Evolutionary conservation across 2,113 vertebrate genomes (phyloP).

Genomic region (Rhynchomys soricoides): DNA sequence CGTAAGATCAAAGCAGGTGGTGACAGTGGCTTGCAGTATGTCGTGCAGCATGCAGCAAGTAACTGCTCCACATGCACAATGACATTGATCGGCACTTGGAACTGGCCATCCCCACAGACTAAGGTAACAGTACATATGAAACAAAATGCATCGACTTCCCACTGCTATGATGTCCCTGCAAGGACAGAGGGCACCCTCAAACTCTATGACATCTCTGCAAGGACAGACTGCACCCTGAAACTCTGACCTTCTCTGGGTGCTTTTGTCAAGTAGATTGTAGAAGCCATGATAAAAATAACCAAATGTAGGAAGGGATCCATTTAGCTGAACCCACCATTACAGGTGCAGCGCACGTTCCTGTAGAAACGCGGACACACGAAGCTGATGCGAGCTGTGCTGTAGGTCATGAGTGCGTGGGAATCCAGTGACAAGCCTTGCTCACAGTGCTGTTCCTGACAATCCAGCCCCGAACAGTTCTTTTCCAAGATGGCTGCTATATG

Average conservation of each 20-base stretch:
- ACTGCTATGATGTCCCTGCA: too few species aligned
- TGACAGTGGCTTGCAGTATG: too few species aligned
- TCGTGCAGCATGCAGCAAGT: fast-evolving
- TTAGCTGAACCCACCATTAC: conserved; percentile 90
- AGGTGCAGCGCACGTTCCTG: conserved; percentile 93
- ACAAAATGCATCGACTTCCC: background rate
- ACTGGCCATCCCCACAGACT: too few species aligned
- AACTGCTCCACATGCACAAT: background rate
- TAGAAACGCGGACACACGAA: conserved; percentile 97
- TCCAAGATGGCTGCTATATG: conserved; percentile 95
- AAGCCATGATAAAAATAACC: background rate
- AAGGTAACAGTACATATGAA: background rate
- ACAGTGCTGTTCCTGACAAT: conserved; percentile 95
- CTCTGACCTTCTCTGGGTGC: background rate
- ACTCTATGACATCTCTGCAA: background rate
- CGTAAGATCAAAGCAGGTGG: background rate
- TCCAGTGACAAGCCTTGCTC: conserved; percentile 94
- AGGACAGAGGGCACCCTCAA: background rate
- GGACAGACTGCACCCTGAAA: background rate
- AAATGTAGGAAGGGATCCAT: background rate
- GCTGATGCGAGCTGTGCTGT: conserved; percentile 95
- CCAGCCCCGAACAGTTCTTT: conserved; percentile 97
- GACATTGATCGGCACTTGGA: too few species aligned
- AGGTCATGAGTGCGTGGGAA: conserved; percentile 94
- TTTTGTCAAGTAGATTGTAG: background rate